Percentiles rank a stretch among this genome's conserved stretches.
Conservation (phyloP, 2,888 invertebrate genomes). For the Dolomedes plantarius region DNA sequence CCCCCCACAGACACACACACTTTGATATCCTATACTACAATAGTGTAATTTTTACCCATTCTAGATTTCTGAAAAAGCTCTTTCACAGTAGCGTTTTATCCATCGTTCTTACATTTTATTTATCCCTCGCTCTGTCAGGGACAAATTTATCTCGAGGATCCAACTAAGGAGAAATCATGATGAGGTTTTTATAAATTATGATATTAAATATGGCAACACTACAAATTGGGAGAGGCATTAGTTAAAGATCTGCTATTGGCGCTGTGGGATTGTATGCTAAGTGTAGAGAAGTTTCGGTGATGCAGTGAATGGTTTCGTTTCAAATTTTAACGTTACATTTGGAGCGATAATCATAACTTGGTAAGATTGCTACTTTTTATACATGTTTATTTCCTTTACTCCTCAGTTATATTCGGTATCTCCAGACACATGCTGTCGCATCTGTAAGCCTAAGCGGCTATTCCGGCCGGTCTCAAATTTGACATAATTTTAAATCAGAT, state of each 20-base stretch:
- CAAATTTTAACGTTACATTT: background rate
- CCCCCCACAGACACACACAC: too few species aligned
- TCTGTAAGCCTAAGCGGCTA: constrained; percentile 24
- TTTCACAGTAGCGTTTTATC: too few species aligned
- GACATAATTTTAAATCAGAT: too few species aligned
- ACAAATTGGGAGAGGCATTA: constrained; percentile 25
- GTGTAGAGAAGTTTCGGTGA: background rate
- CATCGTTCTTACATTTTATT: too few species aligned
- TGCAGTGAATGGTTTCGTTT: background rate
- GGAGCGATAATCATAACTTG: background rate
- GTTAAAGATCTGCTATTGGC: constrained; percentile 26
- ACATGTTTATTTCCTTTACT: background rate
- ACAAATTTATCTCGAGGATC: too few species aligned
- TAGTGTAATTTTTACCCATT: too few species aligned
- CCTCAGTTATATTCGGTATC: background rate
- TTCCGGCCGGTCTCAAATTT: constrained; percentile 21
- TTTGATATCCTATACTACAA: too few species aligned
- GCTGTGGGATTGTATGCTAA: background rate
- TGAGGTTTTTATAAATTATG: too few species aligned
- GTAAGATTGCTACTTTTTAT: background rate
- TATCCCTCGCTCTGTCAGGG: too few species aligned
- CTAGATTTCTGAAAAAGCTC: too few species aligned
- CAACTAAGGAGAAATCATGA: too few species aligned
- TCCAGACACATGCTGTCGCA: constrained; percentile 14
- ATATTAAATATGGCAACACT: constrained; percentile 14